Conservation (phyloP, 2,113 vertebrate species). For the Turnix velox region DNA sequence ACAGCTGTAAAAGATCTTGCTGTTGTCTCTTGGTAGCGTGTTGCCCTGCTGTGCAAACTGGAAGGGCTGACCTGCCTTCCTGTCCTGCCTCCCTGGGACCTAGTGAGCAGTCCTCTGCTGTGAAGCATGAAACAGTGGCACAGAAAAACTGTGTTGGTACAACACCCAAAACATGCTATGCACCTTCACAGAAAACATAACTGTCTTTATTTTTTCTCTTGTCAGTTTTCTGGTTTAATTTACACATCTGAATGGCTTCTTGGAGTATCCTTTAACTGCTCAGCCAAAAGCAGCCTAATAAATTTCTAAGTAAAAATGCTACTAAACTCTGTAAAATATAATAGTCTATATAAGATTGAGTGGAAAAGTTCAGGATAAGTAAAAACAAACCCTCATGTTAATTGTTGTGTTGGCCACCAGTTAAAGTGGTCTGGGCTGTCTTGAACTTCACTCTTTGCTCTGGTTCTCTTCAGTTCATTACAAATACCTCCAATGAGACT, state of each 20-base stretch:
- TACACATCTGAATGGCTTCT: background rate
- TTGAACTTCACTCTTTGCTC: background rate
- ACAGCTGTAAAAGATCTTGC: background rate
- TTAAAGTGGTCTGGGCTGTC: background rate
- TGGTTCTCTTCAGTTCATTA: background rate
- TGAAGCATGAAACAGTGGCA: background rate
- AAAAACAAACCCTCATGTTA: background rate
- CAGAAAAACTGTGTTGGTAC: background rate
- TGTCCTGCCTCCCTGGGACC: background rate
- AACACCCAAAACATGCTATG: background rate
- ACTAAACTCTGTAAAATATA: background rate
- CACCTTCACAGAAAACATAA: rapidly evolving
- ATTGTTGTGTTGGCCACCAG: background rate
- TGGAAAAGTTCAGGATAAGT: background rate
- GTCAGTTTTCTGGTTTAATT: background rate
- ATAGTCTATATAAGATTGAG: background rate
- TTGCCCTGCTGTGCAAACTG: background rate
- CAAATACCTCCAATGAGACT: background rate
- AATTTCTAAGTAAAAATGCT: background rate
- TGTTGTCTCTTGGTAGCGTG: background rate
- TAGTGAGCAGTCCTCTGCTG: background rate
- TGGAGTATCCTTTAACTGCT: background rate
- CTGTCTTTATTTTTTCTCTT: background rate
- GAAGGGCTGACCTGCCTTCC: background rate
- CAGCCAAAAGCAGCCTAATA: background rate